Conservation (phyloP, 2,113 vertebrate genomes). For the Thymallus thymallus region DNA sequence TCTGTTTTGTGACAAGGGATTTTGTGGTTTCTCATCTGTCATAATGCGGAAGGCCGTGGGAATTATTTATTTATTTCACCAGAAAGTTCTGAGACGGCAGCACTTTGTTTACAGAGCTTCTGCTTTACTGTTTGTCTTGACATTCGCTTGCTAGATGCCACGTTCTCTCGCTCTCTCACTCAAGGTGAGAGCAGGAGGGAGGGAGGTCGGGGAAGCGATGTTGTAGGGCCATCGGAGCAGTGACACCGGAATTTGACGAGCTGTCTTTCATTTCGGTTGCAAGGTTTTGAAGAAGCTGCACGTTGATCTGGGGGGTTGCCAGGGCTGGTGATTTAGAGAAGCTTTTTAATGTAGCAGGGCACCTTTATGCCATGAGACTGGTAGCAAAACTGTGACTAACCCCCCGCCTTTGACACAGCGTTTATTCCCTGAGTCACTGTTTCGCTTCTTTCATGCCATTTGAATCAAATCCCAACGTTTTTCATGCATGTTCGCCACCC, state of each 20-base stretch:
- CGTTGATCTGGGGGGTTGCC: constrained; percentile 17
- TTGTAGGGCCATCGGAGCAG: background rate
- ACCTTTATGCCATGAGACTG: constrained; percentile 13
- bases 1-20: background rate
- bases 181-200: background rate
- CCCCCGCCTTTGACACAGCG: background rate
- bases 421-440: background rate
- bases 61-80: constrained; percentile 54
- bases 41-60: background rate
- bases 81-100: constrained; percentile 48
- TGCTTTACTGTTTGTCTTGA: constrained; percentile 36
- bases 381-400: constrained; percentile 5
- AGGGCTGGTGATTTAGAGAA: constrained; percentile 13
- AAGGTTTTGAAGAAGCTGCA: constrained; percentile 1
- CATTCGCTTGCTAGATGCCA: too few species aligned
- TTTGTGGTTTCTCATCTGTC: background rate
- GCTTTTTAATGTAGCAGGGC: constrained; percentile 2
- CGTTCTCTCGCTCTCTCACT: background rate
- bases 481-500: background rate
- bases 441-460: background rate
- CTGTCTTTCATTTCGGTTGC: background rate
- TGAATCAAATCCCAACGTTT: constrained; percentile 1
- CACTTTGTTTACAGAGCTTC: constrained; percentile 39
- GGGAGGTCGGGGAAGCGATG: background rate
- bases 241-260: background rate